phyloP scores from a whole-genome alignment of 1,140 invertebrate genomes.

The Drosophila ananassae region DNA sequence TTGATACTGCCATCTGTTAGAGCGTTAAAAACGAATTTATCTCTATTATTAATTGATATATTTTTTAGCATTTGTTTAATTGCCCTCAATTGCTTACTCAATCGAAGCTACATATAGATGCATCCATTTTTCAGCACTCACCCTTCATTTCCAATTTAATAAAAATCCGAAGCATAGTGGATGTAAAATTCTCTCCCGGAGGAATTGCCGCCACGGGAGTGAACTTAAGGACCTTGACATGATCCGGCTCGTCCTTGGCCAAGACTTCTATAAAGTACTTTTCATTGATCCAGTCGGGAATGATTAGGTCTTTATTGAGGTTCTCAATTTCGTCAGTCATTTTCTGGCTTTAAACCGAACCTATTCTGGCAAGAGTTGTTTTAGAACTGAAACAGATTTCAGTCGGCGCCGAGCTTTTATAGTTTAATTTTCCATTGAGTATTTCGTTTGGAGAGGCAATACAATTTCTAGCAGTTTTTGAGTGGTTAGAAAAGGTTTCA shows the following conservation, averaged over 20 bases:
- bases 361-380: conserved; percentile 3
- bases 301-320: conserved; percentile 65
- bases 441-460: not conserved
- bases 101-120: too few species aligned
- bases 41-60: not conserved
- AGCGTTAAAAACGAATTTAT: not conserved
- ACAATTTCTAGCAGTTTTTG: not conserved
- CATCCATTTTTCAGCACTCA: not conserved
- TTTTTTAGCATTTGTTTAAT: too few species aligned
- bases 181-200: conserved; percentile 72
- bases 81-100: not conserved
- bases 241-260: conserved; percentile 75
- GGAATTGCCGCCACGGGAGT: conserved; percentile 67
- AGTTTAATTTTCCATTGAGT: conserved; percentile 1
- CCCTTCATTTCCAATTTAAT: conserved; percentile 73
- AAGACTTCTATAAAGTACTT: conserved; percentile 84
- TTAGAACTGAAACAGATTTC: conserved; percentile 2
- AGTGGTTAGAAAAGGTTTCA: too few species aligned
- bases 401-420: conserved; percentile 1
- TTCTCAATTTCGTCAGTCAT: conserved; percentile 58
- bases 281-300: conserved; percentile 84
- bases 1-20: conserved; percentile 46
- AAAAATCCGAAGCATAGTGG: conserved; percentile 61
- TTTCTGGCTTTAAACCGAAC: conserved; percentile 4
- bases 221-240: conserved; percentile 65